phyloP scores from a whole-genome alignment of 2,113 vertebrate species.

The Pandion haliaetus region DNA sequence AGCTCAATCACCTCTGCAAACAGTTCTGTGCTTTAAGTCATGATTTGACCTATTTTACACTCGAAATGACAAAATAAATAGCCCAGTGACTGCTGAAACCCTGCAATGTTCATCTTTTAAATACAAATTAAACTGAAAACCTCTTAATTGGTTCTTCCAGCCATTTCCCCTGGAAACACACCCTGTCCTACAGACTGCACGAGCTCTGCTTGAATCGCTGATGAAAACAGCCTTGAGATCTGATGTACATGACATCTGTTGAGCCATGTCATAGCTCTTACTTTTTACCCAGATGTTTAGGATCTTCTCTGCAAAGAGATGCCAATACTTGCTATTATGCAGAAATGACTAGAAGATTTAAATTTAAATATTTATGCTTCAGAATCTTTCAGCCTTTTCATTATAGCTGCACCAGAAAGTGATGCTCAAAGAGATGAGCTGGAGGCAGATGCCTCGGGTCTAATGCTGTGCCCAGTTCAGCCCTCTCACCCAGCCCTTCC shows the following conservation, averaged over 20 bases:
- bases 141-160: not conserved
- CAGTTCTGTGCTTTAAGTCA: not conserved
- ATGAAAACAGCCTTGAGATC: not conserved
- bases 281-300: not conserved
- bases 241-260: not conserved
- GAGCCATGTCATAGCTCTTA: not conserved
- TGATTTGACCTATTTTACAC: not conserved
- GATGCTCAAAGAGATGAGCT: not conserved
- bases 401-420: not conserved
- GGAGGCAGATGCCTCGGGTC: not conserved
- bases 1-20: not conserved
- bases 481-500: not conserved
- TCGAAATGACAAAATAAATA: not conserved
- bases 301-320: not conserved
- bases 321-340: not conserved
- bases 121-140: not conserved
- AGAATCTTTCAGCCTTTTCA: not conserved
- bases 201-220: not conserved
- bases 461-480: not conserved
- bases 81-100: not conserved
- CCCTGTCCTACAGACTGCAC: not conserved
- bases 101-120: not conserved
- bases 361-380: not conserved
- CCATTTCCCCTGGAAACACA: not conserved
- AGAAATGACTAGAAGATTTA: not conserved